These are phyloP conservation scores for Chorisops tibialis DNA, from an alignment of 2,888 invertebrate species.

Conservation along the genomic window DNA sequence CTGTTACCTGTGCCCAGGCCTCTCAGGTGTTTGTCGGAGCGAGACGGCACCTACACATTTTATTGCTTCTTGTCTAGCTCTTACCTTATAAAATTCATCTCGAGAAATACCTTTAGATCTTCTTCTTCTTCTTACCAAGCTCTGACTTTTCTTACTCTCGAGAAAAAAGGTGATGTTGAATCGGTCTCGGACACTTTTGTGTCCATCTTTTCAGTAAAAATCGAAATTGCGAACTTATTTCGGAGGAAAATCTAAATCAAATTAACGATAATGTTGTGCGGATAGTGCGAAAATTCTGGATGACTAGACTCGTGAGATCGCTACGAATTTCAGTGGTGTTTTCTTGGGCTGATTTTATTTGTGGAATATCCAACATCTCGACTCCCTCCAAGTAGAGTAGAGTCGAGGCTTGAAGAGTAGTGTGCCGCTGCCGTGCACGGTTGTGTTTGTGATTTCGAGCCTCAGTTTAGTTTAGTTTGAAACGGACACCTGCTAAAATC, in stretches of 20 bases:
- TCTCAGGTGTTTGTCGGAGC: slow-evolving; percentile 16
- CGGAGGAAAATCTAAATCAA: background rate
- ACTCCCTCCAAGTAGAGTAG: slow-evolving; percentile 22
- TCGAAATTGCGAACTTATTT: background rate
- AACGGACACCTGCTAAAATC: slow-evolving; percentile 32
- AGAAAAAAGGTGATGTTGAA: slow-evolving; percentile 24
- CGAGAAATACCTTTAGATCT: slow-evolving; percentile 17
- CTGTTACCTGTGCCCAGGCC: slow-evolving; percentile 17
- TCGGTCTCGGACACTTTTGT: slow-evolving; percentile 16
- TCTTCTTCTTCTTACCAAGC: slow-evolving; percentile 29
- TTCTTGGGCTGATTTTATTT: no score
- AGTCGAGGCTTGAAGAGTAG: slow-evolving; percentile 11
- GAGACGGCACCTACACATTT: background rate
- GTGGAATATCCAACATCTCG: background rate
- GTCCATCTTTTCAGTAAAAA: background rate
- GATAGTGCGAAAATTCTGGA: background rate
- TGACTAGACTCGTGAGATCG: no score
- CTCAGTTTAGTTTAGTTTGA: slow-evolving; percentile 29
- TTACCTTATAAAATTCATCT: slow-evolving; percentile 20
- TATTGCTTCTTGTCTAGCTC: slow-evolving; percentile 14
- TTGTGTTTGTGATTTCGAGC: slow-evolving; percentile 19
- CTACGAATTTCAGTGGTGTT: no score
- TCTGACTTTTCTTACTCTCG: slow-evolving; percentile 25
- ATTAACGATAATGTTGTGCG: background rate
- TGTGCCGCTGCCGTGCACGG: slow-evolving; percentile 12